phyloP scores from a whole-genome alignment of 2,888 invertebrate genomes.

The Gisinianus flammeolus region DNA sequence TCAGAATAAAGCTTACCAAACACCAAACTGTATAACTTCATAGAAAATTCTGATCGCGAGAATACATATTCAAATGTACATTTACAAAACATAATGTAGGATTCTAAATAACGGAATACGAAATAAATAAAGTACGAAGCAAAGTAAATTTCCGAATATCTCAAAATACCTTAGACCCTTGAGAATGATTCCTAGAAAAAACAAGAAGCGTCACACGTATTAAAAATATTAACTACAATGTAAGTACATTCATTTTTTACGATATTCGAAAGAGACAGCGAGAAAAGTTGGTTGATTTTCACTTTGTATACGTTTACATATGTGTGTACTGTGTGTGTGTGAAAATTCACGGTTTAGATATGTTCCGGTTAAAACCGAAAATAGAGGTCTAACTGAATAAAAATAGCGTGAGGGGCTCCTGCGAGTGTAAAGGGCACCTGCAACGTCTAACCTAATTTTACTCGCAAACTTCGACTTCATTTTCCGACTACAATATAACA shows the following conservation, averaged over 20 bases:
- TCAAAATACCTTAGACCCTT: no score
- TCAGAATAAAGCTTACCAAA: no score
- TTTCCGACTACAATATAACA: background rate
- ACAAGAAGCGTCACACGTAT: no score
- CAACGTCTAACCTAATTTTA: slow-evolving; percentile 58
- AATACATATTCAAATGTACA: no score
- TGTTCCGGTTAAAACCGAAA: slow-evolving; percentile 54
- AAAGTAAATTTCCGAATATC: no score
- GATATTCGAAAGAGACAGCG: background rate
- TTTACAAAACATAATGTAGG: no score
- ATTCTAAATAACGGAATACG: no score
- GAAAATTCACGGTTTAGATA: slow-evolving; percentile 10
- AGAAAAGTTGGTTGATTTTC: background rate
- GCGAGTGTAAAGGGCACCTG: slow-evolving; percentile 57
- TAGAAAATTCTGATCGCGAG: no score
- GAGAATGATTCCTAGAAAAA: no score
- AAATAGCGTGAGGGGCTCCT: slow-evolving; percentile 51
- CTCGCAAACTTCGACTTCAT: slow-evolving; percentile 27
- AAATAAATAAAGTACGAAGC: no score
- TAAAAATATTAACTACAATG: no score
- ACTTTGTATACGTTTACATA: background rate
- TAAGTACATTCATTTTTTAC: background rate
- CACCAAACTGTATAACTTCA: no score
- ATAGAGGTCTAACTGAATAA: slow-evolving; percentile 50
- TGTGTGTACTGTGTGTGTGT: background rate